These are phyloP conservation scores for Bergia sp. DNA, from an alignment of 92 coral and sea anemone genomes.

Conservation along the genomic window DNA sequence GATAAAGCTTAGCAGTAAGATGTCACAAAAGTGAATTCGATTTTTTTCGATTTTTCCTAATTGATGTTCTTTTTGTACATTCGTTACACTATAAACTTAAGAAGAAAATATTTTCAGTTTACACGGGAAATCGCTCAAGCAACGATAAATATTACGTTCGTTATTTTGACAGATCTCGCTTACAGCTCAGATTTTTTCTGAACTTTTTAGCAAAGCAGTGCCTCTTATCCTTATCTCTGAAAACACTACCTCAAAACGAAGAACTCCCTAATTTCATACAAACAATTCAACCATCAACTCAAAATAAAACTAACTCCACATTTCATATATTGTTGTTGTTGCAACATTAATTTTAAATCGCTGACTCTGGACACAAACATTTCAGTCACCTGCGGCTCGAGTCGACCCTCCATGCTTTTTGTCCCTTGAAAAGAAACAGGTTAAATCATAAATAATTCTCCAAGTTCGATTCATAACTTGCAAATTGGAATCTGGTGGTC, in stretches of 20 bases:
- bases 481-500: constrained; percentile 48
- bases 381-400: constrained; percentile 27
- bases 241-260: background rate
- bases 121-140: background rate
- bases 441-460: constrained; percentile 42
- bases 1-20: background rate
- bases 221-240: background rate
- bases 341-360: background rate
- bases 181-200: background rate
- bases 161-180: background rate
- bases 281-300: background rate
- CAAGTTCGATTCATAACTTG: constrained; percentile 25
- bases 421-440: constrained; percentile 25
- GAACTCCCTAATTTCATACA: background rate
- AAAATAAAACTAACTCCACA: constrained; percentile 14
- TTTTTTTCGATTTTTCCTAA: background rate
- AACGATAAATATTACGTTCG: background rate
- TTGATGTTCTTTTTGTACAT: background rate
- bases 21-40: background rate
- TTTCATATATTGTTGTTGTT: background rate
- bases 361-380: background rate
- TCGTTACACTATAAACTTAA: background rate
- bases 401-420: background rate
- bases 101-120: background rate
- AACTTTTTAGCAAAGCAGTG: background rate